Percentiles rank a stretch among this genome's conserved stretches.
Evolutionary conservation across 1,140 invertebrate genomes (phyloP).

Genomic region (Drosophila parvula): DNA sequence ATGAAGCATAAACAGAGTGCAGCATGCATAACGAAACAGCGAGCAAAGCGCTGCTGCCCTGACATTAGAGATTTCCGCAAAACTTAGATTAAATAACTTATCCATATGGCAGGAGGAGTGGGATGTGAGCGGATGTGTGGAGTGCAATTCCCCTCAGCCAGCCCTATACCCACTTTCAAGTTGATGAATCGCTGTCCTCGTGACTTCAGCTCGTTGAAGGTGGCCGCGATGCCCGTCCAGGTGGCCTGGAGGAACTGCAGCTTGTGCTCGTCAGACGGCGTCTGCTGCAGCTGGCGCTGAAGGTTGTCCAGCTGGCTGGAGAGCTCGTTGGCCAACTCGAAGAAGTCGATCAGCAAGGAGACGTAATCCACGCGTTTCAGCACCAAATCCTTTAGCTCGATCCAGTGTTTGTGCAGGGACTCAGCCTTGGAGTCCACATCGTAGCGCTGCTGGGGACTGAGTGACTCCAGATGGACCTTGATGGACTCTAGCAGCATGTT

Average conservation of each 20-base stretch:
- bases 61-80: constrained; percentile 70
- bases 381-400: constrained; percentile 87
- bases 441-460: constrained; percentile 87
- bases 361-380: constrained; percentile 88
- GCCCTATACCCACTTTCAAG: constrained; percentile 81
- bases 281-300: constrained; percentile 86
- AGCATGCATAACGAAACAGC: constrained; percentile 47
- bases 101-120: constrained; percentile 1
- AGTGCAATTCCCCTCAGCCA: neutral
- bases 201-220: constrained; percentile 86
- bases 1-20: constrained; percentile 39
- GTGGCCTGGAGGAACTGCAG: constrained; percentile 86
- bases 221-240: constrained; percentile 87
- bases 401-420: constrained; percentile 87
- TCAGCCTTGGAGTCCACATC: constrained; percentile 88
- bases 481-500: constrained; percentile 87
- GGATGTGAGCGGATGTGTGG: neutral
- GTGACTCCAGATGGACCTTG: constrained; percentile 87
- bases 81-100: constrained; percentile 24
- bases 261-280: constrained; percentile 85
- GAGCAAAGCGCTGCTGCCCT: constrained; percentile 4
- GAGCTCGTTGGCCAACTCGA: constrained; percentile 88
- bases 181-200: constrained; percentile 89
- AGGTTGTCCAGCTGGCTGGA: constrained; percentile 88
- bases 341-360: constrained; percentile 90